Conservation (phyloP, 2,113 vertebrate genomes). For the Cephalopholis sonnerati region DNA sequence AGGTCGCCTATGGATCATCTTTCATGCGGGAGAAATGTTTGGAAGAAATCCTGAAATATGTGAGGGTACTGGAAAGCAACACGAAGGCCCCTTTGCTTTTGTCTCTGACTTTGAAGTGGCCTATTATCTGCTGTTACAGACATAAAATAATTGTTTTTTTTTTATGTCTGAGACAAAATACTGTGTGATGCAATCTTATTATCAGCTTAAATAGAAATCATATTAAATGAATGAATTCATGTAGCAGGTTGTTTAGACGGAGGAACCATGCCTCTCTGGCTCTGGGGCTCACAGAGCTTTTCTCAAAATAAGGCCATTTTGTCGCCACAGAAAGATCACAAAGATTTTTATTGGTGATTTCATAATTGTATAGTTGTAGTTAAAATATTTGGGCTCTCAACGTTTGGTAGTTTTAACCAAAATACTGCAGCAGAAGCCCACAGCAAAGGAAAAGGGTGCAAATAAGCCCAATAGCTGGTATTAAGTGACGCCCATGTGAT, state of each 20-base stretch:
- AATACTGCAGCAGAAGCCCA: not conserved
- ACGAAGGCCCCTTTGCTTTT: not conserved
- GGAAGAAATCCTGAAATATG: conserved; percentile 51
- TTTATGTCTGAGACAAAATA: not conserved
- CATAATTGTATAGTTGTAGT: not conserved
- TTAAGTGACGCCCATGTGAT: not conserved
- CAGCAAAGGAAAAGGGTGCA: not conserved
- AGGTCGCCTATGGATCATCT: conserved; percentile 45
- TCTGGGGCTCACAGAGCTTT: not conserved
- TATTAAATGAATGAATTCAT: not conserved
- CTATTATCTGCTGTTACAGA: not conserved
- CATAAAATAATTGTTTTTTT: not conserved
- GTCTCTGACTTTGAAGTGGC: conserved; percentile 3
- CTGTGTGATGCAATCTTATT: not conserved
- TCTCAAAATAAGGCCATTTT: not conserved
- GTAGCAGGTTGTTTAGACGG: conserved; percentile 1
- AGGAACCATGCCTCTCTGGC: not conserved
- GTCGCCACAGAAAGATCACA: not conserved
- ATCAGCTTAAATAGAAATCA: not conserved
- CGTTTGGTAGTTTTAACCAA: not conserved
- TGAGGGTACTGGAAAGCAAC: conserved; percentile 11
- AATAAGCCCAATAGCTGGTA: not conserved
- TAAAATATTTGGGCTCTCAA: not conserved
- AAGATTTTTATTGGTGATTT: not conserved
- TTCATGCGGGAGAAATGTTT: conserved; percentile 63